These are phyloP conservation scores for Calypte anna DNA, from an alignment of 2,113 vertebrate species.

Conservation along the genomic window DNA sequence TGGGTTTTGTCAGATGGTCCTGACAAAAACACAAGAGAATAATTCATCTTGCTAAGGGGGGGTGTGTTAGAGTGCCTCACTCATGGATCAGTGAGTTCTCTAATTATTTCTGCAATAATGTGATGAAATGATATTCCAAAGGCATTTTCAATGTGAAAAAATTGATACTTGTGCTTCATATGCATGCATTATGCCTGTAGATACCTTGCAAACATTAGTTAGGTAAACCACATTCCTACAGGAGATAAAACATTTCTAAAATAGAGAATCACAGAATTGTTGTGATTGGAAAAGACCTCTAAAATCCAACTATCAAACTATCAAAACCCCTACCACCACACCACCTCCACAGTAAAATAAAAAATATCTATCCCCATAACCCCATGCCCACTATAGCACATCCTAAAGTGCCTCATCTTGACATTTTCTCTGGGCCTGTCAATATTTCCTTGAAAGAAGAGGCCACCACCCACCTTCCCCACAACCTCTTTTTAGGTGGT, in stretches of 20 bases:
- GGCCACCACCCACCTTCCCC: no score
- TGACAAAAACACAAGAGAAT: not conserved
- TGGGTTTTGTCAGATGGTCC: not conserved
- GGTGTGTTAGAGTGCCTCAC: not conserved
- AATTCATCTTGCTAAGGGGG: not conserved
- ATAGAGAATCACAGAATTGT: no score
- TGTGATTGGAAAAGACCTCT: no score
- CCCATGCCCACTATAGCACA: no score
- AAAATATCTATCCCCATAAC: no score
- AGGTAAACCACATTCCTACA: not conserved
- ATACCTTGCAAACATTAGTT: not conserved
- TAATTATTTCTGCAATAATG: not conserved
- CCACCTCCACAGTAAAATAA: no score
- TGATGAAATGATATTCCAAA: not conserved
- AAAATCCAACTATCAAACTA: no score
- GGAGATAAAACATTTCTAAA: not conserved
- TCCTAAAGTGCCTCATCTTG: no score
- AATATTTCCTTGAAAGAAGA: no score
- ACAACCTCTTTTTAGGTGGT: no score
- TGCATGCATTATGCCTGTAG: not conserved
- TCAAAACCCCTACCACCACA: no score
- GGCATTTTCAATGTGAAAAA: not conserved
- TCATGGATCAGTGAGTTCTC: not conserved
- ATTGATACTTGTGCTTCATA: not conserved
- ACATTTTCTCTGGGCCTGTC: no score